Conservation (phyloP, 2,797 vertebrate genomes). For the Fistularia commersonii region DNA sequence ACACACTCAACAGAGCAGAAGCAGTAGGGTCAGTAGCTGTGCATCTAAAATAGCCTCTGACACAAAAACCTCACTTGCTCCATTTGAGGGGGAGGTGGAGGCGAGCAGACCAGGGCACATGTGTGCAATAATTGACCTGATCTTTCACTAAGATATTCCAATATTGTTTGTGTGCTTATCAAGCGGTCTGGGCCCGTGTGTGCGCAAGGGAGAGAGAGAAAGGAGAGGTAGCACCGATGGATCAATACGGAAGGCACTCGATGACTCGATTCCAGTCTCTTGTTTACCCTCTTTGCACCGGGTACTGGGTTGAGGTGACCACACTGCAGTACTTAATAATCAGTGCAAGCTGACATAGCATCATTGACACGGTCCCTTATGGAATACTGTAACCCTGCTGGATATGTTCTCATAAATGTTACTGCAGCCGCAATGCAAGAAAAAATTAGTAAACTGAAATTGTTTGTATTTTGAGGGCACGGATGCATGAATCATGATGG, state of each 20-base stretch:
- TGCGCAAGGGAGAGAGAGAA: too few relatives aligned
- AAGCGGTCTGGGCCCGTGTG: too few relatives aligned
- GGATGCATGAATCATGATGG: constrained; percentile 2
- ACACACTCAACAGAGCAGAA: constrained; percentile 62
- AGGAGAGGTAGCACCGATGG: constrained; percentile 29
- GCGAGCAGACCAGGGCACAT: constrained; percentile 1
- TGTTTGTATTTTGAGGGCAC: not conserved
- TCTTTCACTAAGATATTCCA: too few relatives aligned
- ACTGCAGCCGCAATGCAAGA: not conserved
- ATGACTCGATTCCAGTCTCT: constrained; percentile 13
- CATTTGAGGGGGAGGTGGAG: constrained; percentile 42
- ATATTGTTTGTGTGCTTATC: too few relatives aligned
- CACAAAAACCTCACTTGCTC: constrained; percentile 78
- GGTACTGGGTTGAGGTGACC: constrained; percentile 45
- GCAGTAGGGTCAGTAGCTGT: constrained; percentile 72
- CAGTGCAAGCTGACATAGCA: constrained; percentile 19
- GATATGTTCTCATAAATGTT: too few relatives aligned
- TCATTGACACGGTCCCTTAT: constrained; percentile 1
- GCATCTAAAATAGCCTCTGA: constrained; percentile 84
- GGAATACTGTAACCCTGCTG: constrained; percentile 3
- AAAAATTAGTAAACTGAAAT: not conserved
- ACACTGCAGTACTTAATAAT: constrained; percentile 30
- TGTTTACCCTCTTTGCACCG: constrained; percentile 55
- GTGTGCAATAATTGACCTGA: too few relatives aligned
- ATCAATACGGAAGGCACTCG: constrained; percentile 53